Percentiles rank a stretch among this genome's conserved stretches.
Evolutionary conservation across 2,113 vertebrate genomes (phyloP).

Genomic region (Sander lucioperca): DNA sequence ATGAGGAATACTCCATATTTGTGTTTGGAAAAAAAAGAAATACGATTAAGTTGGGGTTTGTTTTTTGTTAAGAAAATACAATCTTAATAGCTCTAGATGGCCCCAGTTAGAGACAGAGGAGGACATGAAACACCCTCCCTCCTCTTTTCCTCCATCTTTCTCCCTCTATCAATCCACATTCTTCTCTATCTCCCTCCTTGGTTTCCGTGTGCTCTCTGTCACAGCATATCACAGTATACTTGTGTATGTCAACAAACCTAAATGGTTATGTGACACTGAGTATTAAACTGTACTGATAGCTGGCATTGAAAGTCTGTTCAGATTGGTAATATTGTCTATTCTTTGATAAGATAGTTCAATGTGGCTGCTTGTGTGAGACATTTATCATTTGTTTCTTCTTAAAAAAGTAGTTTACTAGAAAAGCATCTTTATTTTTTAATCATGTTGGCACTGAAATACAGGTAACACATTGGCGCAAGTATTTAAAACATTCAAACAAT

Average conservation of each 20-base stretch:
- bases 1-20: neutral
- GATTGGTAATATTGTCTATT: neutral
- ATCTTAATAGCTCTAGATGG: neutral
- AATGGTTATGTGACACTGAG: neutral
- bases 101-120: slow-evolving; percentile 1
- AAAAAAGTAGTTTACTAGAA: neutral
- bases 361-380: neutral
- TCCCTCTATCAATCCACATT: neutral
- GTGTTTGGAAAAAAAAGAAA: slow-evolving; percentile 8
- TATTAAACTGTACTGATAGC: neutral
- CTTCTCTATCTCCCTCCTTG: neutral
- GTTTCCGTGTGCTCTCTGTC: slow-evolving; percentile 8
- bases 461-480: neutral
- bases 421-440: neutral
- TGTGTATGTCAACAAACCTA: neutral
- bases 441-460: neutral
- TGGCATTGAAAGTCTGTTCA: neutral
- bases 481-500: neutral
- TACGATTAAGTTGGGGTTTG: neutral
- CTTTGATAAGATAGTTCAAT: neutral
- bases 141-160: slow-evolving; percentile 12
- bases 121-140: neutral
- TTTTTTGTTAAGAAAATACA: neutral
- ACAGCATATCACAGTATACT: neutral
- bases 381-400: neutral